Base-by-base conservation (phyloP, 2,113 vertebrate species). In the Rattus norvegicus region DNA sequence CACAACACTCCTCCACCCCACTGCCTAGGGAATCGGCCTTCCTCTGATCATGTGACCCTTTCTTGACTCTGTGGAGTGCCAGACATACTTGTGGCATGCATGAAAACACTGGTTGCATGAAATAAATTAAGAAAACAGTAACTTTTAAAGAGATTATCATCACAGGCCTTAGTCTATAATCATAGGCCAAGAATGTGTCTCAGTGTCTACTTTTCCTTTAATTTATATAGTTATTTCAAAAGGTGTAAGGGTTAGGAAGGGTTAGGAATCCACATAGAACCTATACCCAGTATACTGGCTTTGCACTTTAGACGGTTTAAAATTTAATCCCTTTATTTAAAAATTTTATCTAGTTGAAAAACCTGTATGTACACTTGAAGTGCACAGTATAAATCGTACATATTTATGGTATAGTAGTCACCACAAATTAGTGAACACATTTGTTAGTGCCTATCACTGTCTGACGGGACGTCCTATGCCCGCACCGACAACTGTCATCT, bases 141-240 rank as follows among this genome's bases (percentile, higher is more conserved):
- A 90, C 28, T 22, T 90, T 43, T 43, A 63, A 73, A 81, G 30
- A 75, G 11, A 91, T 43, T 56, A 79, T 59, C 75, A 90, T 89
- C 75, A 92, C 87, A 86, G 43, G 5, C 5, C 12, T 79, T 93
- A 7, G 11, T 13, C 54, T 26, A 26, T 24, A 20, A n/a, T n/a
- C 10, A 81, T 13, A 24, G 20, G 79, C 54, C 79, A 81, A 81
- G 56, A 83, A 83, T 39, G 39, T 26, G 84, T 65, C 84, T 80
- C 47, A 79, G 47, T 43, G 54, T 28, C 20, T 88, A 88, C 5
- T 72, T 75, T 90, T 73, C 81, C 17, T 49, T 16, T 67, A 90
- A 88, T 67, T 14, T 76, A 72, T 86, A 72, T 79, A 59, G 59
- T 88, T 56, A 43, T 90, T 56, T 91, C 36, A 94, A 94, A 88